phyloP scores from a whole-genome alignment of 2,888 invertebrate species.

The Hirtodrosophila cameraria region DNA sequence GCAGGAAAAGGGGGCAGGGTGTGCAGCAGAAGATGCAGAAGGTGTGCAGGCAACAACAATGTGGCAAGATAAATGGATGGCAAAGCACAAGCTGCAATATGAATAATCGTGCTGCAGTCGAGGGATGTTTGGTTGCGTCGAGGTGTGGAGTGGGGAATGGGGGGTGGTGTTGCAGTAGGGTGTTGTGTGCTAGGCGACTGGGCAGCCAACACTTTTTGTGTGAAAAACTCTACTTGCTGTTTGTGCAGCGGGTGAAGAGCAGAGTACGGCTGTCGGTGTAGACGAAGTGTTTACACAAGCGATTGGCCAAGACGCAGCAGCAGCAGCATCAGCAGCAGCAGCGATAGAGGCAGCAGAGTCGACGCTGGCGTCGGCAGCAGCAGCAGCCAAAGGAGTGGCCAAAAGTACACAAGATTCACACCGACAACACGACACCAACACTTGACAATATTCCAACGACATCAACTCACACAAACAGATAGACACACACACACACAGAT shows the following conservation, averaged over 20 bases:
- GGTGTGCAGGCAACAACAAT: constrained; percentile 55
- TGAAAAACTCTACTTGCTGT: constrained; percentile 61
- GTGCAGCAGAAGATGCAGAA: background rate
- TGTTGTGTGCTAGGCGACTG: constrained; percentile 37
- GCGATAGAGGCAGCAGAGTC: constrained; percentile 2
- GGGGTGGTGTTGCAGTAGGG: background rate
- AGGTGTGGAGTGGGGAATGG: background rate
- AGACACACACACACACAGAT: constrained; percentile 8
- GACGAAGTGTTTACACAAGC: constrained; percentile 82
- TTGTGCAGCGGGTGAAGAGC: constrained; percentile 15
- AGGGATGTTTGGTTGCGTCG: background rate
- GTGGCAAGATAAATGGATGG: constrained; percentile 75
- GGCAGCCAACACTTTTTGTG: constrained; percentile 73
- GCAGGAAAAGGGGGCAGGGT: background rate
- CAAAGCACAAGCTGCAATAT: constrained; percentile 71
- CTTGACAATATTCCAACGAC: constrained; percentile 65
- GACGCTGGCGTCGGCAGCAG: constrained; percentile 63
- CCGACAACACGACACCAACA: constrained; percentile 70
- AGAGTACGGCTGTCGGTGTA: background rate
- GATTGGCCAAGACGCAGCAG: constrained; percentile 82
- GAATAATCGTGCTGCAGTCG: constrained; percentile 62
- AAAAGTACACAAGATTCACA: constrained; percentile 84
- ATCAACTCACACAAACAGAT: constrained; percentile 16
- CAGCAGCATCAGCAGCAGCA: too few relatives aligned
- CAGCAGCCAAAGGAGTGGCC: constrained; percentile 83